Evolutionary conservation across 2,113 vertebrate genomes (phyloP).

Genomic region (Motacilla tschutschensis): DNA sequence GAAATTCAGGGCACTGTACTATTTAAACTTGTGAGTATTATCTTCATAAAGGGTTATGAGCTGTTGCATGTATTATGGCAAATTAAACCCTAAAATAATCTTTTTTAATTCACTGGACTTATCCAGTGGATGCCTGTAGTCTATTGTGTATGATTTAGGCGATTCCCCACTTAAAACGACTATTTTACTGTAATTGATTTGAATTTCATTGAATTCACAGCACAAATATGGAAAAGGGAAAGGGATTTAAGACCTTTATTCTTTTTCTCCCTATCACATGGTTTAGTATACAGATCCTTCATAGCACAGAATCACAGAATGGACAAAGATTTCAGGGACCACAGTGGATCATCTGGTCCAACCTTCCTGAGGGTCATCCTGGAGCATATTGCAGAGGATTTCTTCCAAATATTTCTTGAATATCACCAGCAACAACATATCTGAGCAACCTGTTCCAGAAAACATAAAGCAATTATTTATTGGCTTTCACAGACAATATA

Average conservation of each 20-base stretch:
- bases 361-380: background rate
- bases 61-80: background rate
- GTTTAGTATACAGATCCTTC: background rate
- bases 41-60: constrained; percentile 22
- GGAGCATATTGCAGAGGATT: background rate
- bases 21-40: constrained; percentile 1
- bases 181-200: background rate
- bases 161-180: background rate
- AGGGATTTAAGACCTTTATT: background rate
- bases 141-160: background rate
- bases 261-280: background rate
- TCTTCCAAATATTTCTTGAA: background rate
- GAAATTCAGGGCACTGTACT: background rate
- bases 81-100: constrained; percentile 10
- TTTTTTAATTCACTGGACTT: background rate
- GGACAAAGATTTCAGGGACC: background rate
- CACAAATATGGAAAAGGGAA: background rate
- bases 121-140: background rate
- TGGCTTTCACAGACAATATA: background rate
- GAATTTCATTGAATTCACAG: background rate
- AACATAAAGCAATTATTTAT: background rate
- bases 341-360: background rate
- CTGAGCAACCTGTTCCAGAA: background rate
- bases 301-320: background rate
- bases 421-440: background rate